A percentile compares a stretch with the other conserved stretches of the same genome.
These are phyloP conservation scores for Paramormyrops kingsleyae DNA, from an alignment of 2,113 vertebrate species.

Conservation along the genomic window DNA sequence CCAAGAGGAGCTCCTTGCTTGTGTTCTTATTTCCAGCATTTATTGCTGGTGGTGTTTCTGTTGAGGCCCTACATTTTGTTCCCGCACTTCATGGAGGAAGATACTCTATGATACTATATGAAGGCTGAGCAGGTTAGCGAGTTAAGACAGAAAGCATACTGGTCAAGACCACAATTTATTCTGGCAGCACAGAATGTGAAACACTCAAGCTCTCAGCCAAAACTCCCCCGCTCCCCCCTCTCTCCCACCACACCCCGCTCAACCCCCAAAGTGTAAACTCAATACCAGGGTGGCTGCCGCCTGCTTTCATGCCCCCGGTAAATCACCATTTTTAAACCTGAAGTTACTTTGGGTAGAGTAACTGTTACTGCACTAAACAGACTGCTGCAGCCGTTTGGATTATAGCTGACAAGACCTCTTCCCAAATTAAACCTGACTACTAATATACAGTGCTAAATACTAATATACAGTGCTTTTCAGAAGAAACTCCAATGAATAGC, in stretches of 20 bases:
- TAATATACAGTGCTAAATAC: neutral
- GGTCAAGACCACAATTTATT: conserved; percentile 14
- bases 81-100: neutral
- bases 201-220: neutral
- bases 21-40: neutral
- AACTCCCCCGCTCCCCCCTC: neutral
- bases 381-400: neutral
- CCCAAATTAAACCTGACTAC: neutral
- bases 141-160: neutral
- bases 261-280: conserved; percentile 16
- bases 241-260: no score
- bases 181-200: neutral
- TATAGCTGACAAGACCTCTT: neutral
- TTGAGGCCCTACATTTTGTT: neutral
- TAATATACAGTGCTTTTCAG: neutral
- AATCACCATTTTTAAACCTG: conserved; percentile 22
- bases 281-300: conserved; percentile 17
- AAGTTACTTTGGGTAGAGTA: conserved; percentile 14
- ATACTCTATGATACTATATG: neutral
- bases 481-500: neutral
- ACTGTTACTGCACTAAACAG: neutral
- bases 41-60: neutral
- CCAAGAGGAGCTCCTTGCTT: neutral
- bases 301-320: conserved; percentile 21
- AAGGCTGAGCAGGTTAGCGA: neutral